phyloP scores from a whole-genome alignment of 2,113 vertebrate species.

The western clawed frog (Xenopus tropicalis) region DNA sequence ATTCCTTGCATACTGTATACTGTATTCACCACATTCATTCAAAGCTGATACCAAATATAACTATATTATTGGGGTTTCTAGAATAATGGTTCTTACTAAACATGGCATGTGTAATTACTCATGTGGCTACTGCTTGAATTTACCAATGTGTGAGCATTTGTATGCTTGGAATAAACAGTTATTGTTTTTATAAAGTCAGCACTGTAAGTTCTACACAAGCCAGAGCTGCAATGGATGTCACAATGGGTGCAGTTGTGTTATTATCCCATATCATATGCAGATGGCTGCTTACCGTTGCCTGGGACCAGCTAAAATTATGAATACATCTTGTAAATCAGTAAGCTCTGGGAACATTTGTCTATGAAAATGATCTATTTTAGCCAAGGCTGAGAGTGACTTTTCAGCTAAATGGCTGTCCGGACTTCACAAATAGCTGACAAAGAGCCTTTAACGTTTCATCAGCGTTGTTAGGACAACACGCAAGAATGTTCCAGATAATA shows the following conservation, averaged over 20 bases:
- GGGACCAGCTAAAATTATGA: neutral
- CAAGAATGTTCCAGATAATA: constrained; percentile 96
- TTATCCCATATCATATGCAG: neutral
- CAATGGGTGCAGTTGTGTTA: neutral
- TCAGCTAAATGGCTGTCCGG: constrained; percentile 67
- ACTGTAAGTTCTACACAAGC: too few relatives aligned
- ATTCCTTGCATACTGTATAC: too few relatives aligned
- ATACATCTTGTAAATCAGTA: neutral
- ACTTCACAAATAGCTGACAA: constrained; percentile 93
- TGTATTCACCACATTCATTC: too few relatives aligned
- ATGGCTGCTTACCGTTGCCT: neutral
- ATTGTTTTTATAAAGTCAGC: too few relatives aligned
- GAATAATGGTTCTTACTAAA: too few relatives aligned
- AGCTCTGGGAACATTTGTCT: constrained; percentile 49
- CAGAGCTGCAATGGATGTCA: too few relatives aligned
- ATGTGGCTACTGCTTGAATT: too few relatives aligned
- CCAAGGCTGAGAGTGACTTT: constrained; percentile 74
- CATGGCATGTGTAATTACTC: too few relatives aligned
- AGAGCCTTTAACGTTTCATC: constrained; percentile 94
- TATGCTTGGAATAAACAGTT: too few relatives aligned
- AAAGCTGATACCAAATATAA: too few relatives aligned
- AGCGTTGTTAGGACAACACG: constrained; percentile 93
- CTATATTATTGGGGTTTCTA: too few relatives aligned
- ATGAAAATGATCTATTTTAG: constrained; percentile 61
- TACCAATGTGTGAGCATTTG: too few relatives aligned